phyloP scores from a whole-genome alignment of 2,113 vertebrate species.

The Dissostichus mawsoni region DNA sequence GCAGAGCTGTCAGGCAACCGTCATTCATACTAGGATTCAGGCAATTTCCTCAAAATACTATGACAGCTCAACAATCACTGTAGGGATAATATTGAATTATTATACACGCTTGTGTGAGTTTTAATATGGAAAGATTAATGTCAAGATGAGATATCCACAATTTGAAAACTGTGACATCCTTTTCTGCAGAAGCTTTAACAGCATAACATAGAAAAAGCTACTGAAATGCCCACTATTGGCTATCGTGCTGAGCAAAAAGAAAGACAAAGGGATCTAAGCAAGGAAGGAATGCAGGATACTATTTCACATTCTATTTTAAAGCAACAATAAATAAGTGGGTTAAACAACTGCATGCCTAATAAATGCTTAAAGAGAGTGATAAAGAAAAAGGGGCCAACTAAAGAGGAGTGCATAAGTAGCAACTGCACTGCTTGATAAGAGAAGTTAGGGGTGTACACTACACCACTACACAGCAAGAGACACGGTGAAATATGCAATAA shows the following conservation, averaged over 20 bases:
- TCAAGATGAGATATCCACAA: constrained; percentile 32
- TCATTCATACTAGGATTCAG: constrained; percentile 48
- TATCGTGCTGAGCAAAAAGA: constrained; percentile 11
- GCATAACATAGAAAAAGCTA: constrained; percentile 7
- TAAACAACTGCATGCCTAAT: background rate
- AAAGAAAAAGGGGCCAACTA: background rate
- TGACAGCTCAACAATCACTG: constrained; percentile 47
- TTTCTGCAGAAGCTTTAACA: constrained; percentile 12
- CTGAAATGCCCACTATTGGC: constrained; percentile 9
- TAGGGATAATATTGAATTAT: constrained; percentile 52
- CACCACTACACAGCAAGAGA: background rate
- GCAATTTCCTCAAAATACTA: constrained; percentile 44
- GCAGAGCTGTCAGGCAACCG: constrained; percentile 60
- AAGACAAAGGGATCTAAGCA: background rate
- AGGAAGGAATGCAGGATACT: background rate
- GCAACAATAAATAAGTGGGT: background rate
- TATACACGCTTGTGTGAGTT: constrained; percentile 36
- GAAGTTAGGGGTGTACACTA: background rate
- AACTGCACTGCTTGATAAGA: constrained; percentile 1
- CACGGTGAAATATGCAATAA: constrained; percentile 20
- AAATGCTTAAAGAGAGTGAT: background rate
- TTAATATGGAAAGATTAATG: constrained; percentile 54
- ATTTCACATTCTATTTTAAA: background rate
- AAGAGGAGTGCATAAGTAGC: constrained; percentile 2
- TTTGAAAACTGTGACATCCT: constrained; percentile 43